phyloP scores from a whole-genome alignment of 2,797 vertebrate species.

The Thripadectes ignobilis region DNA sequence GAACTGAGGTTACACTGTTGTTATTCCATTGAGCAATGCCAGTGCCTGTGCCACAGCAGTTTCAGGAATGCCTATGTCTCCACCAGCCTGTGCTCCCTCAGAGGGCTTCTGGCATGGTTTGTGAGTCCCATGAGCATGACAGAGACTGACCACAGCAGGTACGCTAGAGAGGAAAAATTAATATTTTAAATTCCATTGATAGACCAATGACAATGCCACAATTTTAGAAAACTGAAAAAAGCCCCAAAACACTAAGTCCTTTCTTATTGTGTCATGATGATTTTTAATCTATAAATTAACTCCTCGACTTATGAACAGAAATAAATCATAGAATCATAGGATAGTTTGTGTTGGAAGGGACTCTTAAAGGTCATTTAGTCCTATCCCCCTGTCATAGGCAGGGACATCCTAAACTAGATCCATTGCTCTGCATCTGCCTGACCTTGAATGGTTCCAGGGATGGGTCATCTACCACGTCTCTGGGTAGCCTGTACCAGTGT shows the following conservation, averaged over 20 bases:
- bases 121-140: neutral
- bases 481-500: neutral
- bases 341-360: neutral
- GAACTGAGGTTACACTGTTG: neutral
- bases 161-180: neutral
- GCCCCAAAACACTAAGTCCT: neutral
- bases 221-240: neutral
- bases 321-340: neutral
- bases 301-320: neutral
- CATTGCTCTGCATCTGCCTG: neutral
- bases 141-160: neutral
- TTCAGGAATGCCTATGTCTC: fast-evolving
- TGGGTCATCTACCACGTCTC: neutral
- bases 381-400: neutral
- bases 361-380: neutral
- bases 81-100: fast-evolving
- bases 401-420: neutral
- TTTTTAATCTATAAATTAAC: neutral
- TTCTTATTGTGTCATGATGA: neutral
- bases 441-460: neutral
- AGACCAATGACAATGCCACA: neutral
- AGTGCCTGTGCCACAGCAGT: neutral
- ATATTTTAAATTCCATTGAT: neutral
- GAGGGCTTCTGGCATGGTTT: neutral
- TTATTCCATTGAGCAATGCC: neutral